Evolutionary conservation across 2,797 vertebrate species (phyloP), one percentile per base, ranked within the genome.

Genomic region (Tauraco hartlaubi): DNA sequence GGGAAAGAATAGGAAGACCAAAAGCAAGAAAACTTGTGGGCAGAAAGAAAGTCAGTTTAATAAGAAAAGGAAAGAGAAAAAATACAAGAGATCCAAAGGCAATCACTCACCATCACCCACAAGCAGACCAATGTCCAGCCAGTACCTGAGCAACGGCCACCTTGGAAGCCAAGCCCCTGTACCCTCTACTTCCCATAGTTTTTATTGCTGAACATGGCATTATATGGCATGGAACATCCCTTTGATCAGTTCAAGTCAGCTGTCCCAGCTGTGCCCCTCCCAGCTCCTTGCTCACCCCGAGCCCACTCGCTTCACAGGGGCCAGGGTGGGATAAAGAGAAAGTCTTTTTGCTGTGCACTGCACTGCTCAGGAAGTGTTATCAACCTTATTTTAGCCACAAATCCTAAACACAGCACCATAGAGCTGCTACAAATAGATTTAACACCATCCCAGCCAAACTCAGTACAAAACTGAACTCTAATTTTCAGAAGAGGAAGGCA

Each of bases 221-320:
- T 41, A 25, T 29, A 61, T 6, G 66, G 33, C 54, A 49, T 1
- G 14, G 44, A 46, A 46, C 31, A 76, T 41, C 15, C 21, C 15
- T 46, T 28, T 71, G 71, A 37, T 4, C 26, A n/a, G 29, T 39
- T 51, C 0, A 2, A 62, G 12, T 41, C 12, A 41, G 39, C 39
- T 41, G 39, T 31, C 37, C 35, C 31, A 74, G 28, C 23, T 46
- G 59, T 31, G 28, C n/a, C 51, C 17, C 20, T 80, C 43, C n/a
- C 62, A 63, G 29, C 21, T 9, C 13, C 48, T 66, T 39, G 17
- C 28, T 73, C 39, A 33, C 12, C 12, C 13, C 26, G 39, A 54
- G 31, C 15, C 33, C 39, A 35, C 39, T 58, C 1, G 2, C n/a
- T 56, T 78, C 55, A 13, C 1, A 1, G 43, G 0, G 3, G 8